Base-by-base conservation (phyloP, 1,140 invertebrate genomes). In the Brachionus paranguensis region DNA sequence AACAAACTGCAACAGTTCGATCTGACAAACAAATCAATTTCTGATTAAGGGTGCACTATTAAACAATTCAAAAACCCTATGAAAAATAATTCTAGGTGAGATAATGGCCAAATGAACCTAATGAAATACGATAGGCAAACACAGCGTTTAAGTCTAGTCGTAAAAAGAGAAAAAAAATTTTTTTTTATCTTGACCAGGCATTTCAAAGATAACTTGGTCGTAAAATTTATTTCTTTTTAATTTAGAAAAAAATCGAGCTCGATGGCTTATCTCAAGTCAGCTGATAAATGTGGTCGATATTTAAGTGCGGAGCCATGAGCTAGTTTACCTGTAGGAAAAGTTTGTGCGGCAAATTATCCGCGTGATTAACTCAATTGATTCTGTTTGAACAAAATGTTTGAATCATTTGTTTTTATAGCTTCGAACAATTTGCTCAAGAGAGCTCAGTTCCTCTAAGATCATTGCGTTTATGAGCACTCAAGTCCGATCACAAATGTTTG, bases 311-410 rank as follows among this genome's bases (percentile, higher is more conserved):
- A 45, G 68, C 68, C 11, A 45, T 43, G 41, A 41, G 68, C 41
- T 20, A 72, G 29, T 17, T 72, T 72, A 72, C 68, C 68, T 72
- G 68, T 43, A 72, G 68, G 68, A 72, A 72, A 29, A 72, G 6
- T 41, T 20, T 72, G n/a, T 72, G 27, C 43, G 68, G 68, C 41
- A 43, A 72, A 72, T 72, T 72, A 72, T 72, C 68, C 68, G 68
- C 33, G 68, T 72, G 68, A 72, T 72, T 72, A 72, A 72, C 41
- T 72, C 68, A 72, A 72, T 72, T 72, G 68, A 72, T 72, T 72
- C 68, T 72, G 14, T 68, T 68, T 41, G 12, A 65, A 29, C 17
- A 65, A 65, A 37, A 68, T 68, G 65, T 72, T 20, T 45, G 37
- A 41, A 43, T 72, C 68, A 72, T 72, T 72, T 72, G 17, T 72